Conservation (phyloP, 2,797 vertebrate genomes). For the Rhinella marina region DNA sequence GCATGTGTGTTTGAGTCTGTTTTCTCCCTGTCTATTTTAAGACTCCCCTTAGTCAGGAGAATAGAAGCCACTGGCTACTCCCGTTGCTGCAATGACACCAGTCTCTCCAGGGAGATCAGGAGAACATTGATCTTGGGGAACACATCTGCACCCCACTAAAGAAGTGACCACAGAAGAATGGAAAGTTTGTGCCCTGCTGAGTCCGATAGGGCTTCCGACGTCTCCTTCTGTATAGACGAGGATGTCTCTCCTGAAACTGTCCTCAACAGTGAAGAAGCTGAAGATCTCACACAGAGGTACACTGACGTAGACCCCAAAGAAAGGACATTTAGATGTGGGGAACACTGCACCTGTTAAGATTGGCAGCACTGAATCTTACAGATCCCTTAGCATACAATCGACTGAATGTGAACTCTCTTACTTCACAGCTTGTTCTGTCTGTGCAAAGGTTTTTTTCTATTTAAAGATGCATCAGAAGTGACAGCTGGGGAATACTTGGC, state of each 20-base stretch:
- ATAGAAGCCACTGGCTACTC: slow-evolving; percentile 67
- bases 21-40: slow-evolving; percentile 86
- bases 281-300: slow-evolving; percentile 86
- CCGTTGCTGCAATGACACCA: slow-evolving; percentile 81
- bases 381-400: slow-evolving; percentile 49
- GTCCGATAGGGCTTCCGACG: slow-evolving; percentile 73
- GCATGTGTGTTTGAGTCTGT: slow-evolving; percentile 62
- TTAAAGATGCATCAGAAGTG: slow-evolving; percentile 66
- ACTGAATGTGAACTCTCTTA: slow-evolving; percentile 14
- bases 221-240: slow-evolving; percentile 71
- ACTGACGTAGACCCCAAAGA: neutral
- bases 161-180: slow-evolving; percentile 69
- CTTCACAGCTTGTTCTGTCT: slow-evolving; percentile 49
- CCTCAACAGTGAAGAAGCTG: slow-evolving; percentile 76
- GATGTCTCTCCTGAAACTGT: slow-evolving; percentile 70
- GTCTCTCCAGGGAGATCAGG: slow-evolving; percentile 74
- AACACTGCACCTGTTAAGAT: neutral
- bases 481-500: slow-evolving; percentile 68
- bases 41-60: slow-evolving; percentile 85
- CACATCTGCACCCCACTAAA: neutral
- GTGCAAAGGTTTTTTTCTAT: slow-evolving; percentile 67
- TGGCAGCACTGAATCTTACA: slow-evolving; percentile 15
- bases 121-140: slow-evolving; percentile 69
- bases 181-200: slow-evolving; percentile 73
- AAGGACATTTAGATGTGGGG: neutral